phyloP scores from a whole-genome alignment of 2,797 vertebrate genomes.

The Poecilia picta region DNA sequence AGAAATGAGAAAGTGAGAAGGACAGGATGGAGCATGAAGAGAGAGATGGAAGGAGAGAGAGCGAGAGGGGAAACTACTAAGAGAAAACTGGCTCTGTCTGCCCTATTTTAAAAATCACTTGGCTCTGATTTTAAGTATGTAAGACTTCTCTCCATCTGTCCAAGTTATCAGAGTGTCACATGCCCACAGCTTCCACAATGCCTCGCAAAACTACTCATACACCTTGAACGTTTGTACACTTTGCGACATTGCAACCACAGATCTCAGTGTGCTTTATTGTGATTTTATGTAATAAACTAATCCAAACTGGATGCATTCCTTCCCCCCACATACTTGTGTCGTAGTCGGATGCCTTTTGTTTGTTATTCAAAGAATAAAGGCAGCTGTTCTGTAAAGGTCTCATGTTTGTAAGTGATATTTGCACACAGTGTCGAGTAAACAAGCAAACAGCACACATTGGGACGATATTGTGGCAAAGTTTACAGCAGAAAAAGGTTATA shows the following conservation, averaged over 20 bases:
- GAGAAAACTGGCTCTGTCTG: constrained; percentile 45
- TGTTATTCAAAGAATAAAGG: not conserved
- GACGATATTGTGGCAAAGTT: no score
- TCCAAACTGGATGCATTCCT: not conserved
- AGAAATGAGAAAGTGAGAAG: constrained; percentile 56
- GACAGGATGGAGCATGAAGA: constrained; percentile 12
- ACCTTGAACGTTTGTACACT: not conserved
- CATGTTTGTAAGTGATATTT: not conserved
- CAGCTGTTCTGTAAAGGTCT: not conserved
- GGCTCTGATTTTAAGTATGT: constrained; percentile 44
- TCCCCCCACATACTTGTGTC: not conserved
- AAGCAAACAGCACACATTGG: not conserved
- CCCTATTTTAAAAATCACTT: constrained; percentile 61
- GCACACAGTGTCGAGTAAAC: not conserved
- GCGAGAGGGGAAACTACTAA: constrained; percentile 4
- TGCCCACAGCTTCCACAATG: constrained; percentile 39
- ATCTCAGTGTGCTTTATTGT: not conserved
- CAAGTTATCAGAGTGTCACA: constrained; percentile 61
- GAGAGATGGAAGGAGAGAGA: constrained; percentile 4
- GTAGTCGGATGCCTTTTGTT: not conserved
- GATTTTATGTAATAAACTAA: not conserved
- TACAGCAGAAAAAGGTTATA: no score
- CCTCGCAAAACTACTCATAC: not conserved
- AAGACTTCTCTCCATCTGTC: constrained; percentile 57
- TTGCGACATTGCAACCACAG: not conserved